A percentile compares a stretch with the other conserved stretches of the same genome.
Conservation (phyloP, 2,888 invertebrate genomes). For the Biston stratarius region DNA sequence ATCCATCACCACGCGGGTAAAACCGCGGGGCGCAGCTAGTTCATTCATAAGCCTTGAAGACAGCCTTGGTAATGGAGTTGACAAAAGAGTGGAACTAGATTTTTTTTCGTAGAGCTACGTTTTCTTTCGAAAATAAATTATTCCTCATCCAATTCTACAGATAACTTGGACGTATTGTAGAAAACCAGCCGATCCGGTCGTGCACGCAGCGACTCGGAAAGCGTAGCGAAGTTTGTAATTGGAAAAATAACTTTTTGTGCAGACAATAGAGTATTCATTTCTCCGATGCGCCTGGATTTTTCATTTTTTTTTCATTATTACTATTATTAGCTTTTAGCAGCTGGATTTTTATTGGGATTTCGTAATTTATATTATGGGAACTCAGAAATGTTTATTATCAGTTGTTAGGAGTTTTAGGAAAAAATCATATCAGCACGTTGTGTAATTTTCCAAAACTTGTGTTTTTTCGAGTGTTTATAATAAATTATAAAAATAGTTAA, state of each 20-base stretch:
- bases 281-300: not conserved
- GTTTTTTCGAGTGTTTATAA: no score
- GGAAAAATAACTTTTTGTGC: conserved; percentile 47
- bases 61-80: not conserved
- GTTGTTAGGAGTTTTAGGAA: no score
- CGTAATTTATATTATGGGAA: no score
- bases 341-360: no score
- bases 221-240: conserved; percentile 55
- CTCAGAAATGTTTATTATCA: no score
- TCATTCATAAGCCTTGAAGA: not conserved
- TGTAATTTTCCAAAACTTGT: no score
- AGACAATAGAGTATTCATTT: conserved; percentile 1
- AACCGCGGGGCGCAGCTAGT: no score
- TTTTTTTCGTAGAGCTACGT: not conserved
- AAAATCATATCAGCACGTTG: no score
- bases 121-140: not conserved
- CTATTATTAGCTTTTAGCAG: not conserved
- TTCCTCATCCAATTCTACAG: not conserved
- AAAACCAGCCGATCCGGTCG: conserved; percentile 31
- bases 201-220: conserved; percentile 30
- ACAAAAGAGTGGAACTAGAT: not conserved
- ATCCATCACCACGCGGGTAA: no score
- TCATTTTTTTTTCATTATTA: not conserved
- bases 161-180: not conserved
- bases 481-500: no score